Conservation (phyloP, 1,140 invertebrate species). For the Dendroctonus ponderosae region DNA sequence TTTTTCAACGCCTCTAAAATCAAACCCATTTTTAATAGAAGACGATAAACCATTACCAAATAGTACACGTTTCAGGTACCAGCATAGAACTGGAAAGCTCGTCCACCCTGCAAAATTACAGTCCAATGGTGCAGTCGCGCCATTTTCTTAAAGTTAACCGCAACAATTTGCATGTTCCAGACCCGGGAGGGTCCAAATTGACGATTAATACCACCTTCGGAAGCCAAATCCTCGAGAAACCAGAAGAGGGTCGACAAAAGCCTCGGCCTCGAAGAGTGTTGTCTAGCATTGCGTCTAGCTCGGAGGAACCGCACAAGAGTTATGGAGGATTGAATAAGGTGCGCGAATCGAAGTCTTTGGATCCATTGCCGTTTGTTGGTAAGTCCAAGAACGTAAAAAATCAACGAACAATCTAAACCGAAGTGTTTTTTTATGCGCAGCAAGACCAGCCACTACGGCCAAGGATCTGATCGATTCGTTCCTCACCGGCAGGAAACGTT, state of each 20-base stretch:
- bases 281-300: conserved; percentile 57
- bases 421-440: background rate
- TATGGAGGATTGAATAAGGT: conserved; percentile 48
- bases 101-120: conserved; percentile 47
- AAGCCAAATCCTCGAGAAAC: conserved; percentile 49
- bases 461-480: conserved; percentile 33
- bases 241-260: conserved; percentile 48
- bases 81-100: conserved; percentile 49
- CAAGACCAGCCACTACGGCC: conserved; percentile 21
- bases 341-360: conserved; percentile 56
- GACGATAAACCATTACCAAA: conserved; percentile 21
- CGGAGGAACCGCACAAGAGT: conserved; percentile 54
- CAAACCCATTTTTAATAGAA: too few species aligned
- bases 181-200: conserved; percentile 51
- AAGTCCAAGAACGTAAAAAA: background rate
- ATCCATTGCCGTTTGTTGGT: conserved; percentile 50
- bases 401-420: too few species aligned
- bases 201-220: conserved; percentile 54
- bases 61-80: conserved; percentile 42
- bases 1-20: background rate
- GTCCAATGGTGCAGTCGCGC: conserved; percentile 42
- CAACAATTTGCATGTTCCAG: conserved; percentile 45
- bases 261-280: conserved; percentile 49
- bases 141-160: conserved; percentile 39
- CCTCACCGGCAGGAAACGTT: conserved; percentile 22